Percentiles rank a stretch among this genome's conserved stretches.
Evolutionary conservation across 2,797 vertebrate genomes (phyloP).

Genomic region (Takifugu rubripes): DNA sequence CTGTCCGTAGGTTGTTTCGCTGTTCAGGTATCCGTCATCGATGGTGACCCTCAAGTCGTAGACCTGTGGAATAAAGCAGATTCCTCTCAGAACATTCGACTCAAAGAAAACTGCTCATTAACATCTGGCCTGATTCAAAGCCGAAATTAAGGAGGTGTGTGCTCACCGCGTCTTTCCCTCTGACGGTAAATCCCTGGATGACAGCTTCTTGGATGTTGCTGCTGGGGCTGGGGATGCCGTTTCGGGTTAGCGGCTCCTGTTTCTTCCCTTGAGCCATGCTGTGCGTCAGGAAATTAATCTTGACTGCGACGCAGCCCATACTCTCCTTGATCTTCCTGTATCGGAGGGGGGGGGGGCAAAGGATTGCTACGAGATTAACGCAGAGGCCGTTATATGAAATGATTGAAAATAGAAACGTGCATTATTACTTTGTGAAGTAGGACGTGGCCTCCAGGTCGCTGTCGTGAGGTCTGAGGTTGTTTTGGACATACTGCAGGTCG

Average conservation of each 20-base stretch:
- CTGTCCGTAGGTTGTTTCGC: conserved; percentile 78
- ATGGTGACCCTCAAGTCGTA: conserved; percentile 78
- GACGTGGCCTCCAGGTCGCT: conserved; percentile 86
- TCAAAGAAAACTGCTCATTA: no score
- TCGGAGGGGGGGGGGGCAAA: not conserved
- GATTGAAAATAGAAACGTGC: not conserved
- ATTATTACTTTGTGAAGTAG: conserved; percentile 85
- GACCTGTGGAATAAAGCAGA: conserved; percentile 48
- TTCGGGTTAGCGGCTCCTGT: conserved; percentile 1
- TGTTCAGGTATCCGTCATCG: conserved; percentile 69
- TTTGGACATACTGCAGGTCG: conserved; percentile 84
- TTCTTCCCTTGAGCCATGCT: conserved; percentile 72
- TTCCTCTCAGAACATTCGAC: no score
- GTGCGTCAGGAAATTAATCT: conserved; percentile 86
- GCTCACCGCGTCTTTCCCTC: conserved; percentile 66
- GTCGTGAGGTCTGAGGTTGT: conserved; percentile 83
- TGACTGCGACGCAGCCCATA: conserved; percentile 82
- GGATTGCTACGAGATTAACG: not conserved
- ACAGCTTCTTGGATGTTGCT: conserved; percentile 75
- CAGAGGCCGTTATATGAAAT: not conserved
- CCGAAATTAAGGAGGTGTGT: not conserved
- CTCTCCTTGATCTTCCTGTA: conserved; percentile 88
- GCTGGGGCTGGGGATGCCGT: conserved; percentile 33
- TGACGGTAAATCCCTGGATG: conserved; percentile 60
- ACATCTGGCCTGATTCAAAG: not conserved